Evolutionary conservation across 2,113 vertebrate genomes (phyloP).

Genomic region (Xenopus borealis): DNA sequence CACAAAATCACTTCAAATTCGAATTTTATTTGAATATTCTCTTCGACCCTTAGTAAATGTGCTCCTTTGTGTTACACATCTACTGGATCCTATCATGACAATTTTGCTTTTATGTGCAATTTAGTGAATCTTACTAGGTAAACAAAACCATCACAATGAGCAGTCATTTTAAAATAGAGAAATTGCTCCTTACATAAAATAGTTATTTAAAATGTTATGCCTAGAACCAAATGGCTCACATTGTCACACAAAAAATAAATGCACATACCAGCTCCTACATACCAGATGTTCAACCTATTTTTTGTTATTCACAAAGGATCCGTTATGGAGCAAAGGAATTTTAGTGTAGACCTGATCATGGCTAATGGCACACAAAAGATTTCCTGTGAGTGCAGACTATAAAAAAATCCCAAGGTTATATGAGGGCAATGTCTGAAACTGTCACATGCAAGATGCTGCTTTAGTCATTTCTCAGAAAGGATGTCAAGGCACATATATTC

Average conservation of each 20-base stretch:
- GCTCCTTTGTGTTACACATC: too few species aligned
- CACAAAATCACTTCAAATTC: too few species aligned
- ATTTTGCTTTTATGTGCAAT: too few species aligned
- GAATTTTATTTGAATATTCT: too few species aligned
- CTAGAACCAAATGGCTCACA: background rate
- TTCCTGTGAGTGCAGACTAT: conserved; percentile 12
- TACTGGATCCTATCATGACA: too few species aligned
- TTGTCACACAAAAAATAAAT: background rate
- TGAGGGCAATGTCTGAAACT: background rate
- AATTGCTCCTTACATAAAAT: too few species aligned
- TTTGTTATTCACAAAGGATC: background rate
- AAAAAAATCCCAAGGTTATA: conserved; percentile 2
- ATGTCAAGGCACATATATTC: background rate
- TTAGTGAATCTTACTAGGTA: too few species aligned
- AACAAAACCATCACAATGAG: too few species aligned
- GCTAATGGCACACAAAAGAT: background rate
- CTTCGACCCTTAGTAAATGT: too few species aligned
- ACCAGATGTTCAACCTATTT: background rate
- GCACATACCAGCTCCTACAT: background rate
- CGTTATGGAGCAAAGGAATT: background rate
- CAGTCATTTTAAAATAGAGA: too few species aligned
- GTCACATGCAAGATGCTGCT: background rate
- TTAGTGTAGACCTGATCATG: conserved; percentile 6
- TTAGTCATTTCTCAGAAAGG: background rate
- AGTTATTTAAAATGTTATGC: too few species aligned